Percentiles rank a stretch among this genome's conserved stretches.
phyloP scores from a whole-genome alignment of 2,797 vertebrate genomes.

The Tadarida brasiliensis region DNA sequence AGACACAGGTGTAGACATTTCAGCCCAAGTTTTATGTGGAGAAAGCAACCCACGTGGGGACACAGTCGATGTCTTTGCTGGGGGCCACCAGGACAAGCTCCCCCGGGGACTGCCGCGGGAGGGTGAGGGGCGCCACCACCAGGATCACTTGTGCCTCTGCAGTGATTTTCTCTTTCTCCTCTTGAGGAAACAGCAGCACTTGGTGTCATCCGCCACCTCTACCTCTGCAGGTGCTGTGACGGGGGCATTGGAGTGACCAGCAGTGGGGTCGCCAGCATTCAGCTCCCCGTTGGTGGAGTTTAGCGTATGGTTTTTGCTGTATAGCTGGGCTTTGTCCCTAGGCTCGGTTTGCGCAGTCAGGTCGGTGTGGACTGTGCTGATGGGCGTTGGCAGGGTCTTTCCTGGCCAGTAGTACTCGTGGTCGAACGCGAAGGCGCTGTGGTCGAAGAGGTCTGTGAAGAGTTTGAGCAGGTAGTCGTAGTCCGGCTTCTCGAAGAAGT shows the following conservation, averaged over 20 bases:
- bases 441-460: slow-evolving; percentile 97
- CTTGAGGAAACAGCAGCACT: slow-evolving; percentile 99
- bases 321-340: slow-evolving; percentile 96
- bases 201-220: slow-evolving; percentile 98
- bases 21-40: slow-evolving; percentile 80
- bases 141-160: slow-evolving; percentile 96
- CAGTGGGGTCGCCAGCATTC: slow-evolving; percentile 97
- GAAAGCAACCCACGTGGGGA: slow-evolving; percentile 63
- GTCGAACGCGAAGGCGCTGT: slow-evolving; percentile 96
- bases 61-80: not conserved
- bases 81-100: not conserved
- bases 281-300: slow-evolving; percentile 98
- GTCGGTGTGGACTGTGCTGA: slow-evolving; percentile 96
- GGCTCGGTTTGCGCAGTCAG: slow-evolving; percentile 92
- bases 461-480: slow-evolving; percentile 98
- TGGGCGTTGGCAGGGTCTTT: slow-evolving; percentile 98
- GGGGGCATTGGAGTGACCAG: slow-evolving; percentile 98
- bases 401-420: slow-evolving; percentile 99
- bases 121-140: not conserved
- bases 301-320: slow-evolving; percentile 98
- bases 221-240: slow-evolving; percentile 97
- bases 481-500: slow-evolving; percentile 99
- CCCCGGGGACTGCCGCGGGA: not conserved
- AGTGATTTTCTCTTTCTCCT: slow-evolving; percentile 98
- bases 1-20: slow-evolving; percentile 74